Evolutionary conservation across 2,797 vertebrate species (phyloP).

Genomic region (Neomorphus geoffroyi): DNA sequence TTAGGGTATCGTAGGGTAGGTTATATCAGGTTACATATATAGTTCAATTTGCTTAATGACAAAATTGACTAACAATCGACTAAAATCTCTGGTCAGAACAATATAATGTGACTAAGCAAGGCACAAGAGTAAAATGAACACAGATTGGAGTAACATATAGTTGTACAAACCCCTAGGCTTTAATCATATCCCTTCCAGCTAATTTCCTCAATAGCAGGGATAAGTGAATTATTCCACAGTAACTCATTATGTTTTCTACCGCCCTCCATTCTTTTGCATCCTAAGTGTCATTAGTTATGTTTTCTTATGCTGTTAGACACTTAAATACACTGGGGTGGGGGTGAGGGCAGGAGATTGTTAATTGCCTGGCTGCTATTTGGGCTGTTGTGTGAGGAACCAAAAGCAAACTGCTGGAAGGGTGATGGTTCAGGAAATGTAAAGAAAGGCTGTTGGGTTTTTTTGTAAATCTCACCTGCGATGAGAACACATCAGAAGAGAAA

Average conservation of each 20-base stretch:
- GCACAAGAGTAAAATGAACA: not conserved
- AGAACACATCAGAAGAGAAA: not conserved
- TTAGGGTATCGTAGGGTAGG: too few relatives aligned
- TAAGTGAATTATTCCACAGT: slow-evolving; percentile 5
- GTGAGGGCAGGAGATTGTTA: not conserved
- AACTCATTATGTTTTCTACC: not conserved
- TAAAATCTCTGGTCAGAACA: too few relatives aligned
- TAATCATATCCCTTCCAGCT: not conserved
- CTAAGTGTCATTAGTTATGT: not conserved
- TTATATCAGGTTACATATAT: too few relatives aligned
- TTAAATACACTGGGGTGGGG: not conserved
- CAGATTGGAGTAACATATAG: not conserved
- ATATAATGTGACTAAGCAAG: too few relatives aligned
- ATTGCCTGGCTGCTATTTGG: not conserved
- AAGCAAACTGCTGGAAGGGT: not conserved
- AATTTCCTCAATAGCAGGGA: slow-evolving; percentile 8
- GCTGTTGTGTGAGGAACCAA: not conserved
- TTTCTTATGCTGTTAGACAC: not conserved
- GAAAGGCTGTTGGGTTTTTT: not conserved
- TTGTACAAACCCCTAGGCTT: not conserved
- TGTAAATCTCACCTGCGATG: not conserved
- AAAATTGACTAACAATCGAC: too few relatives aligned
- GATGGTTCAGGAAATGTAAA: fast-evolving
- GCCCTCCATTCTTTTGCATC: not conserved
- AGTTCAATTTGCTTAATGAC: too few relatives aligned